Base-by-base conservation (phyloP, 2,113 vertebrate species). In the Muscicapa adusta region DNA sequence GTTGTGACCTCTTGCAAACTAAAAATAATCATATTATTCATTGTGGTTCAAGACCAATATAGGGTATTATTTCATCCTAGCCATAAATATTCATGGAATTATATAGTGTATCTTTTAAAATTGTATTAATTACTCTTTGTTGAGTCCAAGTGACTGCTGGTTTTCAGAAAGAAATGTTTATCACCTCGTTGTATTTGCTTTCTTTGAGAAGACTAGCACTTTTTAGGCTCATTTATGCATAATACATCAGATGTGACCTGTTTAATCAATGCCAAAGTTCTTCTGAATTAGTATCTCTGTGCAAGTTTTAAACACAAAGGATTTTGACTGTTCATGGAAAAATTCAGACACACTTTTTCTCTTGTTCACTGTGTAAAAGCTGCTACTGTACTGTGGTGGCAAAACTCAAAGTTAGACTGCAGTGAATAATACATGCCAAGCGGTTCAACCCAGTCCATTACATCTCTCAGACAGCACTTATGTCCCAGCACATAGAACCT, bases 21-120 rank as follows among this genome's bases (percentile, higher is more conserved):
- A 98, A 98, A 98, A 97, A 97, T 97, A 98, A 98, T 97, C 97
- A 47, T 92, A 97, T 98, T 98, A 97, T 97, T 98, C 97, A 97
- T 93, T 95, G 93, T 65, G 96, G 96, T 85, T 92, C 58, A 63
- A 97, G 79, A 91, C 93, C 82, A 96, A 88, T 93, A 93, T 83
- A 97, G 93, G 63, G 62, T 94, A 86, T 96, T 96, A 96, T 97
- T 96, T 96, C 94, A 95, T 65, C 61, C 73, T 91, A 91, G 80
- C 95, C 75, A 82, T 92, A 97, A 97, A 91, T 92, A 95, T 94
- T 88, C 88, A 83, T 62, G 60, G 86, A 96, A 96, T 95, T 94
- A 94, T 77, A 93, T 62, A 88, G 88, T 1, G 1, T 78, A 22
- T 68, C 74, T 96, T 82, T 97, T 91, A 94, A 95, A 97, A 94